Base-by-base conservation (phyloP, 2,113 vertebrate species). In the Siphamia tubifer region DNA sequence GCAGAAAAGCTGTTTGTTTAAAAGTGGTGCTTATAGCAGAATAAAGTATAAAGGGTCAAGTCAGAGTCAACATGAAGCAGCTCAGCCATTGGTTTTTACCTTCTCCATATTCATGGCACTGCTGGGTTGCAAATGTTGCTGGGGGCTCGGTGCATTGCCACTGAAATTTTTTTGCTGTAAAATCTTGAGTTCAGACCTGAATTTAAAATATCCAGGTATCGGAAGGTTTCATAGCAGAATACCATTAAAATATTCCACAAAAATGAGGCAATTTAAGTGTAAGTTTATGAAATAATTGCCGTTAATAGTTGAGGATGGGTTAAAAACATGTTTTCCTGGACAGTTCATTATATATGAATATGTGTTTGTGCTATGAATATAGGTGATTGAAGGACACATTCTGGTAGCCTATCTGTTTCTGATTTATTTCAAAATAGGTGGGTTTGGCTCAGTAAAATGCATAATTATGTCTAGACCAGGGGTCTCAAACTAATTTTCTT, bases 41-140 rank as follows among this genome's bases (percentile, higher is more conserved):
- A 15, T 21, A 21, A 17, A 42, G 34, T 20, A 19, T 35, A 11
- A 9, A 2, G 38, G 57, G 52, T 76, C 65, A 57, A 53, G 30
- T 31, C 32, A 17, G 45, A 62, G 55, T 20, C 54, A 60, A 52
- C 16, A 30, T 15, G 51, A 77, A 32, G 32, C 19, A 68, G 65
- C 36, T 61, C 45, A 36, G 27, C 48, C 42, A 62, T 40, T 64
- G 21, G 23, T 67, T 78, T 64, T 65, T 12, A 27, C 47, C 52
- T 55, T 25, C 31, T 68, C 23, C 43, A 78, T 78, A 74, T 78
- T 68, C 43, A 65, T 55, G 44, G 1, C 15, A 11, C 32, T 48
- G 27, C 52, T 48, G 39, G 15, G 43, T 45, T 31, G 39, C 36
- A 40, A 51, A 72, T 61, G 55, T 10, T 48, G 45, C 73, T 51